Percentiles rank a stretch among this genome's conserved stretches.
phyloP scores from a whole-genome alignment of 2,113 vertebrate species.

The Xiphophorus maculatus region DNA sequence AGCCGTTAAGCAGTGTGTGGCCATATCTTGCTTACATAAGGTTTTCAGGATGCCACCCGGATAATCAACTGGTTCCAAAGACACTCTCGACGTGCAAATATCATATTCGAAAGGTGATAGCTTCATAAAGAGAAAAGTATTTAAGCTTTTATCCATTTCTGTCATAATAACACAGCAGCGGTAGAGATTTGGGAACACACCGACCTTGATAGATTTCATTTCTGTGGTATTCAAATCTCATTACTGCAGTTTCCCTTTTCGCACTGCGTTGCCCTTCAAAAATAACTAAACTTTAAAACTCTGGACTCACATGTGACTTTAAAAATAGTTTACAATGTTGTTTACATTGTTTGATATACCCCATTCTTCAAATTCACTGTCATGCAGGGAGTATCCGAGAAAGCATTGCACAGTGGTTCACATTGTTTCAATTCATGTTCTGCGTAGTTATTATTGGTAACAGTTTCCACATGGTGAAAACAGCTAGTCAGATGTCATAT shows the following conservation, averaged over 20 bases:
- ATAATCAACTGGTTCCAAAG: not conserved
- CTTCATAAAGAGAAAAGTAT: not conserved
- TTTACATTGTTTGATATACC: not conserved
- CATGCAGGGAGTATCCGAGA: too few species aligned
- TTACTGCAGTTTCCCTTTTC: conserved; percentile 1
- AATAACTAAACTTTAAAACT: not conserved
- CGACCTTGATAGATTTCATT: conserved; percentile 16
- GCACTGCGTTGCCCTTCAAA: not conserved
- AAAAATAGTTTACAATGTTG: not conserved
- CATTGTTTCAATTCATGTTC: too few species aligned
- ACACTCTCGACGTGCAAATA: not conserved
- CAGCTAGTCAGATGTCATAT: too few species aligned
- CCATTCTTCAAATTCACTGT: not conserved
- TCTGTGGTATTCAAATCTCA: not conserved
- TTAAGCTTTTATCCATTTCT: not conserved
- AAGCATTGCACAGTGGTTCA: too few species aligned
- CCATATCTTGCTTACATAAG: conserved; percentile 12
- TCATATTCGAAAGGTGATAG: not conserved
- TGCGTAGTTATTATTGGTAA: too few species aligned
- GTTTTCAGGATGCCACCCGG: not conserved
- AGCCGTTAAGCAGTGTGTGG: conserved; percentile 25
- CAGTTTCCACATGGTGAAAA: too few species aligned
- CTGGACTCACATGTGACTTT: too few species aligned
- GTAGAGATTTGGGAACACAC: not conserved
- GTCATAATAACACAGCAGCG: not conserved